Conservation (phyloP, 2,797 vertebrate species). For the Poeciliopsis turneri region DNA sequence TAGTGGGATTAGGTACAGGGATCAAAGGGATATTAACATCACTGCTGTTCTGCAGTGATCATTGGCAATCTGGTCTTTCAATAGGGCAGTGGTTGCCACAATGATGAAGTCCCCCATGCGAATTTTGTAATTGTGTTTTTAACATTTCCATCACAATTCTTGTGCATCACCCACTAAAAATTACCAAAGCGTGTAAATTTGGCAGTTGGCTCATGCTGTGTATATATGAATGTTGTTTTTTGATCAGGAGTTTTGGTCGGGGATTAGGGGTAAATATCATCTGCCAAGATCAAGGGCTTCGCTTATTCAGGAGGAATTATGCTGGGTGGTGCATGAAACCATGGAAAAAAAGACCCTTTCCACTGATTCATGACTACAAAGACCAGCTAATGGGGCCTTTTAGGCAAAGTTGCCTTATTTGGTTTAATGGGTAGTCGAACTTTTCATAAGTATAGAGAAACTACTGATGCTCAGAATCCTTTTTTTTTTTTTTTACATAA, state of each 20-base stretch:
- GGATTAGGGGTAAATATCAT: conserved; percentile 68
- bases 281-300: conserved; percentile 61
- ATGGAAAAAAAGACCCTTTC: conserved; percentile 7
- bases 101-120: conserved; percentile 12
- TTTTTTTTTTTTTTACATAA: not conserved
- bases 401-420: conserved; percentile 9
- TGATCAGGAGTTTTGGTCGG: conserved; percentile 38
- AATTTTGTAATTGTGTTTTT: conserved; percentile 15
- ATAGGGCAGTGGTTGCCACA: conserved; percentile 15
- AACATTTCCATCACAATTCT: conserved; percentile 38
- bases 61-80: conserved; percentile 54
- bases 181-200: not conserved
- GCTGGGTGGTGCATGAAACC: not conserved
- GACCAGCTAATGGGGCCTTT: conserved; percentile 12
- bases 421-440: not conserved
- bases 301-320: conserved; percentile 38
- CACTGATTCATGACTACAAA: conserved; percentile 25
- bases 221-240: conserved; percentile 20
- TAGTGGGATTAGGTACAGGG: conserved; percentile 70
- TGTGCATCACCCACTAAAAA: conserved; percentile 27
- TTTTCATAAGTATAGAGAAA: not conserved
- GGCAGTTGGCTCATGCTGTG: conserved; percentile 32
- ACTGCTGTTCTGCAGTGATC: conserved; percentile 58
- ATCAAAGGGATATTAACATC: conserved; percentile 79
- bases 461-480: not conserved